Evolutionary conservation across 2,888 invertebrate species (phyloP).

Genomic region (Ormyrus nitidulus): DNA sequence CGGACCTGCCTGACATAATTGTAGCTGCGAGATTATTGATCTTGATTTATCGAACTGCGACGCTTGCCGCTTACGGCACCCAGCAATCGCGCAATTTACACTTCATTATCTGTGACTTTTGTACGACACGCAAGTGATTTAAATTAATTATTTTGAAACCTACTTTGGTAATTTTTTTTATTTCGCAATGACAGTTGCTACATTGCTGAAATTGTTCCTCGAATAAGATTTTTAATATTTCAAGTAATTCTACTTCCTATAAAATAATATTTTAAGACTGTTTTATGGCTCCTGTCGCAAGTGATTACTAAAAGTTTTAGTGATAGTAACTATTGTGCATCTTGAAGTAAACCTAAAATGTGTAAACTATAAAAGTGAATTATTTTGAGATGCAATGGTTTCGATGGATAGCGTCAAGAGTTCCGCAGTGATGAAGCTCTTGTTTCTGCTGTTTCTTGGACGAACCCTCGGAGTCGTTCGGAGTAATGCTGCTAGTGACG

Average conservation of each 20-base stretch:
- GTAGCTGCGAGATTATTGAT: neutral
- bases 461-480: conserved; percentile 10
- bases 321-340: neutral
- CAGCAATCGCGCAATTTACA: too few species aligned
- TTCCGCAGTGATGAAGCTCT: conserved; percentile 30
- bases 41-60: neutral
- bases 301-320: neutral
- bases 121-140: too few species aligned
- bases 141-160: too few species aligned
- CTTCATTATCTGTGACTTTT: too few species aligned
- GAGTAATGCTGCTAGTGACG: neutral
- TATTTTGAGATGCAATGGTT: neutral
- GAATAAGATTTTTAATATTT: too few species aligned
- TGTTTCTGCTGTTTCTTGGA: conserved; percentile 25
- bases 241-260: too few species aligned
- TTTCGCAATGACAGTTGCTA: too few species aligned
- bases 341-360: neutral
- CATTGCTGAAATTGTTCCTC: too few species aligned
- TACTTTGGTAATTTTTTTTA: too few species aligned
- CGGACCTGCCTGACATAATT: conserved; percentile 29
- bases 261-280: too few species aligned
- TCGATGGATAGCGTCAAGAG: neutral
- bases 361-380: neutral
- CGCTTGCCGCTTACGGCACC: too few species aligned
- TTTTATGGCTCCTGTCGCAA: too few species aligned